Evolutionary conservation across 2,888 invertebrate species (phyloP).

Genomic region (Syrista parreyssii): DNA sequence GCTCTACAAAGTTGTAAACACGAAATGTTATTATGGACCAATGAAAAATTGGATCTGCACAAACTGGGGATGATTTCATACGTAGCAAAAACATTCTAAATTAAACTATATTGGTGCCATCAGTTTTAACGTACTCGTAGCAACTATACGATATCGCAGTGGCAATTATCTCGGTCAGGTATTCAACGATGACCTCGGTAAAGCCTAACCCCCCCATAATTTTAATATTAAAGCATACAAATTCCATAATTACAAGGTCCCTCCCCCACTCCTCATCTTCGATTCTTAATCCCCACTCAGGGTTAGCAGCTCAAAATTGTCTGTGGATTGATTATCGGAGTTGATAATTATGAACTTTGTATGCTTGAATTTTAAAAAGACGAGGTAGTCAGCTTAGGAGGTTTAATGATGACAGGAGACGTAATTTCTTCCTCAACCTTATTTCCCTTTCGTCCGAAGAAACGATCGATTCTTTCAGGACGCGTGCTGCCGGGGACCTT

Average conservation of each 20-base stretch:
- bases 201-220: too few species aligned
- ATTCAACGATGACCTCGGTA: too few species aligned
- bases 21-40: neutral
- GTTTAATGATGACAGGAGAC: neutral
- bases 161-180: too few species aligned
- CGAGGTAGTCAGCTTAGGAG: neutral
- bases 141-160: too few species aligned
- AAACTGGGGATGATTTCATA: neutral
- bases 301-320: too few species aligned
- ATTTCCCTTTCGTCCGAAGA: neutral
- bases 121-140: too few species aligned
- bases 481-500: constrained; percentile 15
- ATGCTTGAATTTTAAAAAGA: neutral
- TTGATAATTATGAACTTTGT: neutral
- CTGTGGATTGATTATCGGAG: too few species aligned
- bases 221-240: too few species aligned
- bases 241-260: too few species aligned
- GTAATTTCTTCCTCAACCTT: neutral
- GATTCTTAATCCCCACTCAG: too few species aligned
- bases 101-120: too few species aligned
- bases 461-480: neutral
- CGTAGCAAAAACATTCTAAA: neutral
- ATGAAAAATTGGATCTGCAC: neutral
- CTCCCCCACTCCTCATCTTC: too few species aligned
- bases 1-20: neutral